Evolutionary conservation across 2,113 vertebrate species (phyloP), one percentile per base, ranked within the genome.

Genomic region (Oceanites oceanicus): DNA sequence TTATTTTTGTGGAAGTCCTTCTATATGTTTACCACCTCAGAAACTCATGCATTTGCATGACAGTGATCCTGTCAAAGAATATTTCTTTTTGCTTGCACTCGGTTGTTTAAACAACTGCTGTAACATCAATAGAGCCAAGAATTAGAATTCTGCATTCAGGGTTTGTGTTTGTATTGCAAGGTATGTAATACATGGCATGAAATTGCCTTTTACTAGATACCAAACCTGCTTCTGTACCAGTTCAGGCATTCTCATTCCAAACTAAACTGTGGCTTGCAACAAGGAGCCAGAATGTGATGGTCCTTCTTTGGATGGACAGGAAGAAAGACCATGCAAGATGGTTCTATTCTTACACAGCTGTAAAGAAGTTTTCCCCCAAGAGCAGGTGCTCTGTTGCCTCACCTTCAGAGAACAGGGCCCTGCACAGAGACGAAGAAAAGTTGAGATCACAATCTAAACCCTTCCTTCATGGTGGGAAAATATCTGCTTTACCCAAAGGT

Each of bases 131-230:
- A 66, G 56, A 42, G 75, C 52, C 45, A 71, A 71, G 27, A 74
- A 62, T 70, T 61, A 45, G 45, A 72, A 44, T 66, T 78, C 70
- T 78, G 80, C 76, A 89, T 92, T 95, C 89, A 85, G 88, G 16
- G 49, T 90, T 96, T 94, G 84, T 79, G 32, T 94, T 92, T 81
- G 18, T 92, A 88, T 93, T 86, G 88, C 92, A 88, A 89, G 32
- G 19, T 65, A 26, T 23, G 10, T 49, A 84, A 61, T 52, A 13
- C 4, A 6, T 49, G 45, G 38, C 58, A 49, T 68, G 40, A 72
- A 79, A 90, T 32, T 34, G 17, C 59, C 70, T 86, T 71, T 63
- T 62, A 70, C 9, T 26, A 55, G 49, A 59, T 77, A 73, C 40
- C 29, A 44, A 88, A 71, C 38, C 23, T 75, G 42, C n/a, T 71